These are phyloP conservation scores for Brenthis ino DNA, from an alignment of 2,888 invertebrate species.

Conservation along the genomic window DNA sequence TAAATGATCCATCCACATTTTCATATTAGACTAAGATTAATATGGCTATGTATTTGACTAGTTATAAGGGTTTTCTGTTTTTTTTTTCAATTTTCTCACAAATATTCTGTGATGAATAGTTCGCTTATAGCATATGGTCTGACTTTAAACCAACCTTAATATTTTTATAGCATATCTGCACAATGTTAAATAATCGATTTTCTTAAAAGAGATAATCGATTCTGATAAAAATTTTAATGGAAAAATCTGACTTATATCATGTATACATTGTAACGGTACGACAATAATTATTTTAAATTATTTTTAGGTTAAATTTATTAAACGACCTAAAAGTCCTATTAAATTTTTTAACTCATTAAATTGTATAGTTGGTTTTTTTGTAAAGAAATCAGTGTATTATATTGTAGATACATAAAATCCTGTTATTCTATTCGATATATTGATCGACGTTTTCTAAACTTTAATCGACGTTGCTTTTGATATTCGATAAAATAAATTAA, in stretches of 20 bases:
- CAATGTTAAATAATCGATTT: neutral
- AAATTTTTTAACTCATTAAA: neutral
- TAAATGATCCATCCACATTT: conserved; percentile 74
- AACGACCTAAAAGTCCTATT: neutral
- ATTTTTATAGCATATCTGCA: conserved; percentile 7
- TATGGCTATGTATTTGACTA: conserved; percentile 44
- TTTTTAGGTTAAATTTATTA: neutral
- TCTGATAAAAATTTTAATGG: neutral
- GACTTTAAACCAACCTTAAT: neutral
- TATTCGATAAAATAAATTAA: no score
- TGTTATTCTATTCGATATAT: no score
- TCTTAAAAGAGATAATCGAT: conserved; percentile 3
- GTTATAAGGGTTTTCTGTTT: neutral
- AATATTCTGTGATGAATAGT: neutral
- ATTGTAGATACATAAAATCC: no score
- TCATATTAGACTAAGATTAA: conserved; percentile 49
- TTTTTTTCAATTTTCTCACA: neutral
- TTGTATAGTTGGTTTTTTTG: no score
- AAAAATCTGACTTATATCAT: conserved; percentile 8
- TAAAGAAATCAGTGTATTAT: no score
- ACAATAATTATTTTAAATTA: conserved; percentile 22
- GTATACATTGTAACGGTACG: conserved; percentile 15
- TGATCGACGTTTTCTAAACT: no score
- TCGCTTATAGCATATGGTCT: neutral
- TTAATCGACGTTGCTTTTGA: no score